phyloP scores from a whole-genome alignment of 1,140 invertebrate species.

The Harpegnathos saltator region DNA sequence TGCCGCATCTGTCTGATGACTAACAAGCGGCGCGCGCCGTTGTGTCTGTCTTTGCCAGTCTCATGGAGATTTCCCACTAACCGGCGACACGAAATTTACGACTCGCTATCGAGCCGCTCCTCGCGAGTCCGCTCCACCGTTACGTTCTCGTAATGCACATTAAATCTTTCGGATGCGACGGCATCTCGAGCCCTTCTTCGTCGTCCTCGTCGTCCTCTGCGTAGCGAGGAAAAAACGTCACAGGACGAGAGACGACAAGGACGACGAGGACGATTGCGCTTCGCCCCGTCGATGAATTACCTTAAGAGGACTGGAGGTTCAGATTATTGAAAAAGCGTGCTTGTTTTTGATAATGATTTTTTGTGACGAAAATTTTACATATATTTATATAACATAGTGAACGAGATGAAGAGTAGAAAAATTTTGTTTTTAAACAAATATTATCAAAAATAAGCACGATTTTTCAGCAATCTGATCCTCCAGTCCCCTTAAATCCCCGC shows the following conservation, averaged over 20 bases:
- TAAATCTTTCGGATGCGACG: constrained; percentile 31
- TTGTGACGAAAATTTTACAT: no score
- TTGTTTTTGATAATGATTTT: no score
- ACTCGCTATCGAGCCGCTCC: constrained; percentile 24
- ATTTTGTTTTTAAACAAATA: no score
- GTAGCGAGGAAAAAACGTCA: constrained; percentile 31
- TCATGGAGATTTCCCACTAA: constrained; percentile 23
- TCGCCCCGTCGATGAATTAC: constrained; percentile 27
- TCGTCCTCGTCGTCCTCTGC: background rate
- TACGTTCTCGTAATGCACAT: constrained; percentile 42
- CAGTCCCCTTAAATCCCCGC: constrained; percentile 8
- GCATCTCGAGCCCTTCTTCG: constrained; percentile 13
- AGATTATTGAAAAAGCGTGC: no score
- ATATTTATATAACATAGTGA: no score
- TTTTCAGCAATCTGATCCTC: no score
- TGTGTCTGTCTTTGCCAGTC: constrained; percentile 35
- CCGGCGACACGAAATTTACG: constrained; percentile 32
- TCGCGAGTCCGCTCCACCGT: constrained; percentile 10
- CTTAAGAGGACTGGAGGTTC: no score
- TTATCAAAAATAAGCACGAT: no score
- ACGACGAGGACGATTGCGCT: background rate
- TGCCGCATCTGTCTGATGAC: constrained; percentile 26
- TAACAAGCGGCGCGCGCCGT: constrained; percentile 34
- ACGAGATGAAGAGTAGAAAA: no score
- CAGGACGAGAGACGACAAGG: constrained; percentile 1